Evolutionary conservation across 1,140 invertebrate species (phyloP).

Genomic region (Calosoma granatense): DNA sequence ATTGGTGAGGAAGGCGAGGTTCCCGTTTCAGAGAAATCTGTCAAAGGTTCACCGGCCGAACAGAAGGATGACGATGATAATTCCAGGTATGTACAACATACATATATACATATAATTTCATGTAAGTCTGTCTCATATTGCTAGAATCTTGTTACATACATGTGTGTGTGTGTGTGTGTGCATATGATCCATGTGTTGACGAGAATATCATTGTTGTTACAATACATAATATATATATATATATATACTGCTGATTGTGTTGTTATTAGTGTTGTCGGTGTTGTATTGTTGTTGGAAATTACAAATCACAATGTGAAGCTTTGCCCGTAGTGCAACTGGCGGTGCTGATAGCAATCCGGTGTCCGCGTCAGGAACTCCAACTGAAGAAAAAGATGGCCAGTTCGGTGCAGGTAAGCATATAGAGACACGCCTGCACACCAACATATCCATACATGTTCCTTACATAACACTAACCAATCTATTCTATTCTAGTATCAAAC

Average conservation of each 20-base stretch:
- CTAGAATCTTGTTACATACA: too few species aligned
- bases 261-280: neutral
- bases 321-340: constrained; percentile 59
- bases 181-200: neutral
- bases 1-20: constrained; percentile 26
- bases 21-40: constrained; percentile 36
- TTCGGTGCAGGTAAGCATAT: constrained; percentile 72
- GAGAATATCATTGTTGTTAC: neutral
- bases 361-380: constrained; percentile 64
- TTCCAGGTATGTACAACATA: constrained; percentile 50
- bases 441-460: neutral
- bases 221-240: neutral
- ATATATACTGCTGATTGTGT: neutral
- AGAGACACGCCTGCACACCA: constrained; percentile 16
- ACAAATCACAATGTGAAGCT: constrained; percentile 8
- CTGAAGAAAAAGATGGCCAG: constrained; percentile 65
- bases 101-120: neutral
- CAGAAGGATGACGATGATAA: constrained; percentile 72
- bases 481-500: constrained; percentile 60
- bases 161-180: neutral
- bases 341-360: constrained; percentile 76
- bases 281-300: constrained; percentile 6
- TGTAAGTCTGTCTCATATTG: too few species aligned
- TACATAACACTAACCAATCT: constrained; percentile 18
- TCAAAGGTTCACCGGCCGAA: constrained; percentile 36